Conservation (phyloP, 2,797 vertebrate species). For the Tamandua tetradactyla region DNA sequence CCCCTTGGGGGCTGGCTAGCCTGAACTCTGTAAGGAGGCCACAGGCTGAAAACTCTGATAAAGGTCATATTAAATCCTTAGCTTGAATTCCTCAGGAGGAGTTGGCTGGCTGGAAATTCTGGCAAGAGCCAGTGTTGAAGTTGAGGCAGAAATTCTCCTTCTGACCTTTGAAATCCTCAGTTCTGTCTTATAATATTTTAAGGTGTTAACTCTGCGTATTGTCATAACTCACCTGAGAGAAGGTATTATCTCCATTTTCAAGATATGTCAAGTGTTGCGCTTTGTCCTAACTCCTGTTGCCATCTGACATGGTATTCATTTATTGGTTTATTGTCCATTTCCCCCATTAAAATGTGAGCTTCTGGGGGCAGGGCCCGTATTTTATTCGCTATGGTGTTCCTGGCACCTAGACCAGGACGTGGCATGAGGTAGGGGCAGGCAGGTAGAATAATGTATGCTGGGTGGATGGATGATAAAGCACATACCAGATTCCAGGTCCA, state of each 20-base stretch:
- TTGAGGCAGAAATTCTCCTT: too few species aligned
- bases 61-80: too few species aligned
- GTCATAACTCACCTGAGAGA: not conserved
- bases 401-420: not conserved
- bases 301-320: not conserved
- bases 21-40: too few species aligned
- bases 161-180: too few species aligned
- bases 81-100: too few species aligned
- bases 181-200: too few species aligned
- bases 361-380: not conserved
- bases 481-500: not conserved
- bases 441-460: not conserved
- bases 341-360: not conserved
- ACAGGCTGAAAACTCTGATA: too few species aligned
- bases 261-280: not conserved
- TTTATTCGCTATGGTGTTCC: not conserved
- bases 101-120: too few species aligned
- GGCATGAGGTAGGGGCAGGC: not conserved
- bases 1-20: not conserved
- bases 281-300: not conserved
- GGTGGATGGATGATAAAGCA: not conserved
- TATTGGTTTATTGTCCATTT: not conserved
- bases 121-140: too few species aligned
- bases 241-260: not conserved
- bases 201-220: not conserved